Evolutionary conservation across 2,113 vertebrate genomes (phyloP).

Genomic region (Melanostigma gelatinosum): DNA sequence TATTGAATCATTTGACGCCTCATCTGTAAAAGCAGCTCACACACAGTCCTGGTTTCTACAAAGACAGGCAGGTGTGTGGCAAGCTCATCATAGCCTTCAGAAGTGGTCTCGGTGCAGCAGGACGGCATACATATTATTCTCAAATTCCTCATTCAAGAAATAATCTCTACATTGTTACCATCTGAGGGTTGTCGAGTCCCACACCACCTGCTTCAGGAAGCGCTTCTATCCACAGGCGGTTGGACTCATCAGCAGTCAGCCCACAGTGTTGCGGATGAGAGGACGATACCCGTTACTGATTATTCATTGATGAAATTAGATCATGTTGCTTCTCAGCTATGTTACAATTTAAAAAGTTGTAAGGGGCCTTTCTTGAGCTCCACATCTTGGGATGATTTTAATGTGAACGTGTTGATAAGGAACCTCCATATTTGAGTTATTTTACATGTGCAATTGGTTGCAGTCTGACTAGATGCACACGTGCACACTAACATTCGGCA

Average conservation of each 20-base stretch:
- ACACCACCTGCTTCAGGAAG: slow-evolving; percentile 47
- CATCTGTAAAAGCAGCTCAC: not conserved
- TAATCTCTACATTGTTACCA: slow-evolving; percentile 39
- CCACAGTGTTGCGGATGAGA: slow-evolving; percentile 47
- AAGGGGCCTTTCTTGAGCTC: not conserved
- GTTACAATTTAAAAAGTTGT: slow-evolving; percentile 1
- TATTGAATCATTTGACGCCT: not conserved
- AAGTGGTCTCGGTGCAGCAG: slow-evolving; percentile 4
- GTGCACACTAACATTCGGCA: not conserved
- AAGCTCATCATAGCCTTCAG: not conserved
- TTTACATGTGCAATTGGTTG: not conserved
- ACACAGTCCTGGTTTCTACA: not conserved
- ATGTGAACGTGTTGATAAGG: not conserved
- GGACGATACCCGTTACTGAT: slow-evolving; percentile 30
- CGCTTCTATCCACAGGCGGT: slow-evolving; percentile 39
- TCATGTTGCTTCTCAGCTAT: slow-evolving; percentile 19
- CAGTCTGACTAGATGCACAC: not conserved
- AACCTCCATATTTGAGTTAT: not conserved
- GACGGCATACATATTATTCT: slow-evolving; percentile 12
- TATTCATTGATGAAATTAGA: slow-evolving; percentile 41
- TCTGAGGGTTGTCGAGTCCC: slow-evolving; percentile 37
- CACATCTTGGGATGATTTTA: not conserved
- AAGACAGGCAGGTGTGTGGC: not conserved
- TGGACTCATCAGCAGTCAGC: slow-evolving; percentile 52
- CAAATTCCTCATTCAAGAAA: slow-evolving; percentile 4